Percentiles rank a stretch among this genome's conserved stretches.
These are phyloP conservation scores for Formica selysi DNA, from an alignment of 1,140 invertebrate species.

Conservation along the genomic window DNA sequence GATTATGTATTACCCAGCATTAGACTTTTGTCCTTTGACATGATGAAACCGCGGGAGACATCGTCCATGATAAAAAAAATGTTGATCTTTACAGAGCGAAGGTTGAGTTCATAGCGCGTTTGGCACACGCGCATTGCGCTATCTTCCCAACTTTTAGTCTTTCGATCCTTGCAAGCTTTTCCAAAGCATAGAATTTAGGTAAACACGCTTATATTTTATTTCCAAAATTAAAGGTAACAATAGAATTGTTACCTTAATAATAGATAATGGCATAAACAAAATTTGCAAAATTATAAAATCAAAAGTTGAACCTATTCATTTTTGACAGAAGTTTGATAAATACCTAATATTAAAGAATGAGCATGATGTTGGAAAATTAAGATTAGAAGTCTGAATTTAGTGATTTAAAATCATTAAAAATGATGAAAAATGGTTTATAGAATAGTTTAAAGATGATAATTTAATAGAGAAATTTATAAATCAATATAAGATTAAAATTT, in stretches of 20 bases:
- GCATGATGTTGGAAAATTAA: background rate
- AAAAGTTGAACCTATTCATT: background rate
- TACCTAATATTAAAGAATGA: background rate
- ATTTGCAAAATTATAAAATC: background rate
- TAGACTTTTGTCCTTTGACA: conserved; percentile 21
- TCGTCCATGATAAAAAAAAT: conserved; percentile 52
- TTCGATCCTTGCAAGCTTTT: conserved; percentile 22
- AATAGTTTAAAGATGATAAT: background rate
- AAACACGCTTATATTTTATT: background rate
- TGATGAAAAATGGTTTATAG: background rate
- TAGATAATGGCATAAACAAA: background rate
- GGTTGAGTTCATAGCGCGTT: background rate
- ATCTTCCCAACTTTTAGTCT: conserved; percentile 55
- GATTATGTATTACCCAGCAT: background rate
- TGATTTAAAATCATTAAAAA: background rate
- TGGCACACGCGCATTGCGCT: background rate
- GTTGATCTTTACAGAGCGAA: conserved; percentile 24
- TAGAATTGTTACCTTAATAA: background rate
- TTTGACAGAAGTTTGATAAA: background rate
- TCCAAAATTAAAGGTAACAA: background rate
- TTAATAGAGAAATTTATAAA: background rate
- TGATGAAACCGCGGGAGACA: background rate
- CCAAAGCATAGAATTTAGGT: conserved; percentile 16
- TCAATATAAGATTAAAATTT: background rate
- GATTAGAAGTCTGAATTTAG: background rate